These are phyloP conservation scores for Graphium colonna DNA, from an alignment of 2,888 invertebrate genomes.

Conservation along the genomic window DNA sequence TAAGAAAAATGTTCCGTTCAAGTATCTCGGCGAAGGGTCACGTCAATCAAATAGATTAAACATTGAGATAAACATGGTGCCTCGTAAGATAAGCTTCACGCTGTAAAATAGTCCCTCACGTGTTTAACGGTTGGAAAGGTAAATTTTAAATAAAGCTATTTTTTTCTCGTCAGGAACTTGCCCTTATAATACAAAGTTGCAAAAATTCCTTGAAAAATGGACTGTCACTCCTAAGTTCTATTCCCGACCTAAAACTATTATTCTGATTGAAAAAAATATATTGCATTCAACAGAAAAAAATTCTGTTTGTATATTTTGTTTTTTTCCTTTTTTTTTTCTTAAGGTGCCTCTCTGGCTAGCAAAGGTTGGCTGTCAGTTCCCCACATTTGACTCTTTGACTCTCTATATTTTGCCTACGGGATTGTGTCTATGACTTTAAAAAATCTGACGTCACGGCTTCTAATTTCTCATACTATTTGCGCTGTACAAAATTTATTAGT, in stretches of 20 bases:
- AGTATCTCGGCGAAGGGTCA: slow-evolving; percentile 8
- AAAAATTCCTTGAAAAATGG: neutral
- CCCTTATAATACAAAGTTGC: neutral
- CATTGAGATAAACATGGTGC: slow-evolving; percentile 11
- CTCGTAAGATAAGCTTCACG: too few relatives aligned
- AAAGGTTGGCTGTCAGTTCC: too few relatives aligned
- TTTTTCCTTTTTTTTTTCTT: too few relatives aligned
- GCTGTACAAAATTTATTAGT: neutral
- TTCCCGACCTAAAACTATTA: too few relatives aligned
- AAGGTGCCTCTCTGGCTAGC: too few relatives aligned
- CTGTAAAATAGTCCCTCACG: too few relatives aligned
- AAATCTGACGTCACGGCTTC: neutral
- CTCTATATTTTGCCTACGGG: neutral
- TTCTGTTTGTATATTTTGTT: neutral
- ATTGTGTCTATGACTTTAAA: neutral
- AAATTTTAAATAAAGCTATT: neutral
- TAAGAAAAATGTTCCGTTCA: too few relatives aligned
- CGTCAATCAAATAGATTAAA: slow-evolving; percentile 20
- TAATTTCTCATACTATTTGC: neutral
- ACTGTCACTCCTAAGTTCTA: neutral
- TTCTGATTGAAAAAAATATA: neutral
- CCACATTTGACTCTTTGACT: too few relatives aligned
- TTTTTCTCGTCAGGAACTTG: neutral
- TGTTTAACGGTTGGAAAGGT: neutral
- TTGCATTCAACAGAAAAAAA: neutral